Conservation (phyloP, 35 echinoderm and acorn worm species). For the Patiria miniata region DNA sequence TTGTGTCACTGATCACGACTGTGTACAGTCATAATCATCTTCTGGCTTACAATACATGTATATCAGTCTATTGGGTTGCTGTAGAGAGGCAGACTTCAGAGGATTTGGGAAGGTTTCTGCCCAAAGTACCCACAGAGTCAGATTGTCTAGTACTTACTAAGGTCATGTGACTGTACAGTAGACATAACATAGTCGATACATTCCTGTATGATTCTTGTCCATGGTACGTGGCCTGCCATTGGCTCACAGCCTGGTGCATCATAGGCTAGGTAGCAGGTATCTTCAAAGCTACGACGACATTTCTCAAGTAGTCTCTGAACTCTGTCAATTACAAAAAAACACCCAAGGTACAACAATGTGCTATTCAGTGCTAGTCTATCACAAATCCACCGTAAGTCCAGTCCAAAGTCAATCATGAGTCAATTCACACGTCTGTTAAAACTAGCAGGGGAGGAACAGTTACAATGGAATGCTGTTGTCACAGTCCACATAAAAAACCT, state of each 20-base stretch:
- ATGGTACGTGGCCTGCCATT: constrained; percentile 36
- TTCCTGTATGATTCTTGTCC: constrained; percentile 53
- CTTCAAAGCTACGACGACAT: constrained; percentile 42
- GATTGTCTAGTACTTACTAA: not conserved
- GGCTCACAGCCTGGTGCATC: constrained; percentile 63
- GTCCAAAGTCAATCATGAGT: not conserved
- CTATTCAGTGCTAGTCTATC: not conserved
- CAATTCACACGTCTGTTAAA: not conserved
- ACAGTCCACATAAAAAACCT: no score
- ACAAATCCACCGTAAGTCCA: not conserved
- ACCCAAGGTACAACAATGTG: not conserved
- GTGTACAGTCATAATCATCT: no score
- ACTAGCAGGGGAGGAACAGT: not conserved
- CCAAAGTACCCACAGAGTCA: no score
- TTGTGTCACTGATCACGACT: no score
- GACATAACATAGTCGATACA: constrained; percentile 49
- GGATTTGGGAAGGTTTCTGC: no score
- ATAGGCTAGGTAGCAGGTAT: constrained; percentile 52
- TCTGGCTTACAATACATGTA: no score
- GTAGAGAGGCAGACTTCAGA: no score
- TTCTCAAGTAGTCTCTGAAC: constrained; percentile 50
- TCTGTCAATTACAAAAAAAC: constrained; percentile 14
- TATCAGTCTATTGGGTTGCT: no score
- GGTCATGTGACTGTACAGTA: not conserved
- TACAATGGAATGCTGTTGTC: no score